These are phyloP conservation scores for Buceros bicornis DNA, from an alignment of 2,797 vertebrate genomes.

Conservation along the genomic window DNA sequence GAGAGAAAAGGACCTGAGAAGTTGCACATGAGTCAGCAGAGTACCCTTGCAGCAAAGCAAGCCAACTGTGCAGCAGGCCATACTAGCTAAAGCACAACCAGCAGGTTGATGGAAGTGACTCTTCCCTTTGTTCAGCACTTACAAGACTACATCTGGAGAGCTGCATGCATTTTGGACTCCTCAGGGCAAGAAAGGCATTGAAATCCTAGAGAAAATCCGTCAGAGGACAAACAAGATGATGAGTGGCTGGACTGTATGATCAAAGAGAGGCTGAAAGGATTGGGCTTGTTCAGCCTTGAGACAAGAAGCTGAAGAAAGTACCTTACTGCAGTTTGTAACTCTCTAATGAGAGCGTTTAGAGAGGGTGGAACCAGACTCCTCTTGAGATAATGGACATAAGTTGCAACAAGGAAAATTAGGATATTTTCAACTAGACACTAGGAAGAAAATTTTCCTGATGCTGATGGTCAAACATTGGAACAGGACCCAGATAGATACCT, in stretches of 20 bases:
- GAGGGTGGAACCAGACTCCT: neutral
- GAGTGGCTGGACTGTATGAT: neutral
- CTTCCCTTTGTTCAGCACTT: neutral
- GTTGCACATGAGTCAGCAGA: neutral
- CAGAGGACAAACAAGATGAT: neutral
- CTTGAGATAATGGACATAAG: neutral
- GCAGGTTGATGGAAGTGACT: neutral
- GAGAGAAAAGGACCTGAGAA: neutral
- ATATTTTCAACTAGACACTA: neutral
- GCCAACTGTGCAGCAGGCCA: neutral
- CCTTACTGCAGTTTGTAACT: neutral
- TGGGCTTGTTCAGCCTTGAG: neutral
- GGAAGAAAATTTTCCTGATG: neutral
- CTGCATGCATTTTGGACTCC: neutral
- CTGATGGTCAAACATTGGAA: neutral
- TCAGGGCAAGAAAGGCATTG: neutral
- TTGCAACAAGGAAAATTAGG: neutral
- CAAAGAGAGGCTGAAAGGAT: neutral
- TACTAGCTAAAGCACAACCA: neutral
- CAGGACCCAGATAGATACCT: neutral
- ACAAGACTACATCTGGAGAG: neutral
- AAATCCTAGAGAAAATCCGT: neutral
- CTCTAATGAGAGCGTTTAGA: neutral
- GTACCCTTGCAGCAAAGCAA: neutral
- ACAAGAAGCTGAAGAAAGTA: neutral